These are phyloP conservation scores for Harmothoe impar DNA, from an alignment of 2,888 invertebrate genomes.

Conservation along the genomic window DNA sequence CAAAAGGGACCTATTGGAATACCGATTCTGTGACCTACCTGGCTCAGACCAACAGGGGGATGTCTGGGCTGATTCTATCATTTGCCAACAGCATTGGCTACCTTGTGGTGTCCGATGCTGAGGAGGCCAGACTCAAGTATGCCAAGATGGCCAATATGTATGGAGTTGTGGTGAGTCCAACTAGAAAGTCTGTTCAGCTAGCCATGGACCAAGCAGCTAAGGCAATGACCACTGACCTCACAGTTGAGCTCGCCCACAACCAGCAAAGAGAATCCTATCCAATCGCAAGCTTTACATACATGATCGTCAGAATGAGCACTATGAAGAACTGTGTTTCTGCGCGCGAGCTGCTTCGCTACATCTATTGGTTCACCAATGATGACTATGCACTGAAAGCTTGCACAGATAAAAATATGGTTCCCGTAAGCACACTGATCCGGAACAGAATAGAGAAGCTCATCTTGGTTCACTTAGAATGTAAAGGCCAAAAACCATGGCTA, in stretches of 20 bases:
- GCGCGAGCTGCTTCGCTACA: constrained; percentile 74
- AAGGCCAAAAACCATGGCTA: constrained; percentile 55
- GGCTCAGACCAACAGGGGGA: constrained; percentile 72
- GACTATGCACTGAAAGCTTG: constrained; percentile 61
- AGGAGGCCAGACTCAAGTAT: constrained; percentile 44
- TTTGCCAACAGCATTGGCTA: constrained; percentile 68
- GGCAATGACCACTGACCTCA: not conserved
- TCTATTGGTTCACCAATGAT: constrained; percentile 67
- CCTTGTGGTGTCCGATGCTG: constrained; percentile 65
- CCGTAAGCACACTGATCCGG: constrained; percentile 52
- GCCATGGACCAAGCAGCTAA: constrained; percentile 62
- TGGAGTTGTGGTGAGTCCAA: constrained; percentile 57
- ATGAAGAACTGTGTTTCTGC: constrained; percentile 74
- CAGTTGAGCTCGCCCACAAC: constrained; percentile 55
- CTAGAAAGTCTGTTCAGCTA: constrained; percentile 56
- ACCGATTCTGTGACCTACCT: constrained; percentile 31
- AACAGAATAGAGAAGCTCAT: constrained; percentile 40
- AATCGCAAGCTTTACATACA: constrained; percentile 78
- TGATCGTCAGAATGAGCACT: constrained; percentile 73
- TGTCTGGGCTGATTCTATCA: constrained; percentile 69
- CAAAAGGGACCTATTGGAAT: not conserved
- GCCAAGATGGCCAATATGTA: constrained; percentile 52
- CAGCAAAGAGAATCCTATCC: constrained; percentile 73
- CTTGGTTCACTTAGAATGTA: constrained; percentile 51
- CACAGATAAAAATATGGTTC: constrained; percentile 65